These are phyloP conservation scores for Amblyjoppa proteus DNA, from an alignment of 2,888 invertebrate genomes.

Conservation along the genomic window DNA sequence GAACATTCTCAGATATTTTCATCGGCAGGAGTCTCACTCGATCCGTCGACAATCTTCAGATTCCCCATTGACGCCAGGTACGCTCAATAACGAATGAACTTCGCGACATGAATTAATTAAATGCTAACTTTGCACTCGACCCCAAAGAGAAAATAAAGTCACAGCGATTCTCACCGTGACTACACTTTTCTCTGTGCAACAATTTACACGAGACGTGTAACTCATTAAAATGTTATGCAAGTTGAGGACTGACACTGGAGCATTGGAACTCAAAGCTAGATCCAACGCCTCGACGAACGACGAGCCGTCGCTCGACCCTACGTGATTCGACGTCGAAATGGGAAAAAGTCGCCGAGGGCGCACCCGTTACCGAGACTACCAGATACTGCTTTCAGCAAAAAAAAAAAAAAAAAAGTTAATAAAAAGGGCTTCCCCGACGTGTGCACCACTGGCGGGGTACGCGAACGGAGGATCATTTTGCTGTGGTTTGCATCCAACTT, in stretches of 20 bases:
- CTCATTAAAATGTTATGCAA: not conserved
- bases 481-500: not conserved
- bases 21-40: not conserved
- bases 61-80: not conserved
- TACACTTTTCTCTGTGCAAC: not conserved
- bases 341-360: not conserved
- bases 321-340: slow-evolving; percentile 12
- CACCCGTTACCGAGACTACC: not conserved
- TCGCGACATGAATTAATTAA: not conserved
- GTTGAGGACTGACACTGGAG: not conserved
- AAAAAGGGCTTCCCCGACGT: not conserved
- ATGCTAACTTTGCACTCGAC: not conserved
- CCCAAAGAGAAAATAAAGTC: not conserved
- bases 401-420: not conserved
- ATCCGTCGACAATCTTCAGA: not conserved
- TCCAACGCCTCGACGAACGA: not conserved
- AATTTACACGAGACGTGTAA: not conserved
- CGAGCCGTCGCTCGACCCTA: not conserved
- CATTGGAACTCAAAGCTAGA: not conserved
- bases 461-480: not conserved
- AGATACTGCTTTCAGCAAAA: not conserved
- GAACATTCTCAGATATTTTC: not conserved
- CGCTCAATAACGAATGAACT: not conserved
- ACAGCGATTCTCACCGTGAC: not conserved
- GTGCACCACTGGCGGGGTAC: not conserved